A percentile compares a stretch with the other conserved stretches of the same genome.
Evolutionary conservation across 2,113 vertebrate species (phyloP).

Genomic region (Bagarius yarrelli): DNA sequence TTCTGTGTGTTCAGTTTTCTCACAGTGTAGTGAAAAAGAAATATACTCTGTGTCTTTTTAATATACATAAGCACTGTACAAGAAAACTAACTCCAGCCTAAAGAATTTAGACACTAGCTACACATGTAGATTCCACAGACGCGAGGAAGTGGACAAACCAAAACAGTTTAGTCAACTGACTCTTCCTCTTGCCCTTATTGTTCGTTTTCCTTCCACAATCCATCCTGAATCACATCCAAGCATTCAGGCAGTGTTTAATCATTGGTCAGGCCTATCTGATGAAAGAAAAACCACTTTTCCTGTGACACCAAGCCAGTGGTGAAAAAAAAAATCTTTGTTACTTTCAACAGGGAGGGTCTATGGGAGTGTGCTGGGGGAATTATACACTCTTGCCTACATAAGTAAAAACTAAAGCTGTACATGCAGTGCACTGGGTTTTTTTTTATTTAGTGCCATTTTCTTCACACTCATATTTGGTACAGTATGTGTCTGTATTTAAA

Average conservation of each 20-base stretch:
- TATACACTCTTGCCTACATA: background rate
- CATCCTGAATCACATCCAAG: slow-evolving; percentile 45
- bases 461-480: background rate
- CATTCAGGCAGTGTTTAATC: slow-evolving; percentile 37
- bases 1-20: background rate
- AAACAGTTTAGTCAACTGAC: slow-evolving; percentile 44
- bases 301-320: slow-evolving; percentile 49
- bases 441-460: background rate
- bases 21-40: background rate
- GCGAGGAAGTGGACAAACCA: slow-evolving; percentile 59
- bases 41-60: background rate
- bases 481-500: background rate
- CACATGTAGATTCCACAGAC: slow-evolving; percentile 20
- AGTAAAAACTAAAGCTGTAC: background rate
- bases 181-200: slow-evolving; percentile 58
- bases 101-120: background rate
- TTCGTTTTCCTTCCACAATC: slow-evolving; percentile 55
- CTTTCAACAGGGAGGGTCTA: slow-evolving; percentile 56
- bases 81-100: background rate
- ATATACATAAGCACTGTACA: background rate
- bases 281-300: slow-evolving; percentile 48
- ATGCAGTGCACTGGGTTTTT: background rate
- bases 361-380: slow-evolving; percentile 37
- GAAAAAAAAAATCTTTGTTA: slow-evolving; percentile 51
- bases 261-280: slow-evolving; percentile 29